Evolutionary conservation across 2,888 invertebrate species (phyloP), one percentile per base, ranked within the genome.

Genomic region (Cheilosia vulpina): DNA sequence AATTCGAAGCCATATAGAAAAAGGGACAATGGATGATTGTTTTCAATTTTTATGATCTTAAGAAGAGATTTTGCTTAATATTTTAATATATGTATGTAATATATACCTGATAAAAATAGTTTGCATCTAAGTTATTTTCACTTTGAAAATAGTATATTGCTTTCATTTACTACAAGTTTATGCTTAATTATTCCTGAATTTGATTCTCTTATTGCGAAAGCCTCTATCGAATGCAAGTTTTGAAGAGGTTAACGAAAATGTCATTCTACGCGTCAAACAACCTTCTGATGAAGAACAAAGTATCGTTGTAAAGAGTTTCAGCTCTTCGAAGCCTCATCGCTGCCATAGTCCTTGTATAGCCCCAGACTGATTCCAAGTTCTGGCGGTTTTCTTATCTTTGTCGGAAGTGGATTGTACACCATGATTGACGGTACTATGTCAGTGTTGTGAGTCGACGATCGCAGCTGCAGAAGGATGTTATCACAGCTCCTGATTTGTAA

Each of bases 351-450:
- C 68, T 87, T 87, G 68, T 87, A 87, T 11, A 88, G 72, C 13
- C 83, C 87, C 60, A 88, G 73, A 62, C 87, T 83, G 31, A 87
- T 83, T 45, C 87, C 88, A 17, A 87, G 75, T 27, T 88, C 88
- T 43, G 88, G 63, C 4, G 90, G 89, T 63, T 89, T 89, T 68
- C 88, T 88, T 73, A 90, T 79, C 34, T 90, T 90, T 53, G 88
- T 88, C 34, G 90, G 88, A 88, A 90, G 88, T 55, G 91, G 90
- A 87, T 89, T 90, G 75, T 89, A 90, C 4, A 88, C 89, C 45
- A 78, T 73, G 7, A 78, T 73, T 50, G 83, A 77, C 43, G 78
- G 78, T 13, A 68, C 57, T 2, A 78, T 45, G 15, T 79, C 79
- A 19, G 66, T 75, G 50, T 75, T 79, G 52, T 53, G 34, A 7